Conservation (phyloP, 2,797 vertebrate genomes). For the Anguilla anguilla region DNA sequence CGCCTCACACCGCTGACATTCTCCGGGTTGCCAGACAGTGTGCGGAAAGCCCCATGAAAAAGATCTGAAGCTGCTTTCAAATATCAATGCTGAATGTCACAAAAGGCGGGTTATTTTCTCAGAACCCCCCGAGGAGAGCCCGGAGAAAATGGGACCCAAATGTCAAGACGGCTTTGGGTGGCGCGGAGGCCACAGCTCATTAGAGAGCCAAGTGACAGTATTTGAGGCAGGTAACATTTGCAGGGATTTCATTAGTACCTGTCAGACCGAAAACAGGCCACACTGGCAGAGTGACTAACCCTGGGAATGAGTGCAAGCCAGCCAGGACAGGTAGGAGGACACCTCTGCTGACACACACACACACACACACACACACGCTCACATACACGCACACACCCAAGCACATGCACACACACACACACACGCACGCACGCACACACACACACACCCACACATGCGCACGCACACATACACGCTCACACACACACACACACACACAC, state of each 20-base stretch:
- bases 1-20: slow-evolving; percentile 56
- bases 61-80: slow-evolving; percentile 41
- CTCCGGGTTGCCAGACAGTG: slow-evolving; percentile 36
- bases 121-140: slow-evolving; percentile 47
- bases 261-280: slow-evolving; percentile 56
- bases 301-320: slow-evolving; percentile 47
- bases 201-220: slow-evolving; percentile 53
- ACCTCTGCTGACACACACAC: not conserved
- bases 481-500: too few relatives aligned
- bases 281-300: slow-evolving; percentile 45
- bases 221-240: slow-evolving; percentile 56
- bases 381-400: too few relatives aligned
- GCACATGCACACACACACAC: too few relatives aligned
- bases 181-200: slow-evolving; percentile 54
- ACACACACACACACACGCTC: too few relatives aligned
- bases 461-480: too few relatives aligned
- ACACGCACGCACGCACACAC: too few relatives aligned
- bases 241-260: slow-evolving; percentile 53
- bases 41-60: not conserved
- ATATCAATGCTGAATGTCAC: slow-evolving; percentile 47
- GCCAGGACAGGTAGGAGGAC: slow-evolving; percentile 19
- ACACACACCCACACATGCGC: too few relatives aligned
- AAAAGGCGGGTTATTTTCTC: slow-evolving; percentile 45
- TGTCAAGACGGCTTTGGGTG: slow-evolving; percentile 61
- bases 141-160: slow-evolving; percentile 63